Base-by-base conservation (phyloP, 2,797 vertebrate species). In the Pipistrellus kuhlii region DNA sequence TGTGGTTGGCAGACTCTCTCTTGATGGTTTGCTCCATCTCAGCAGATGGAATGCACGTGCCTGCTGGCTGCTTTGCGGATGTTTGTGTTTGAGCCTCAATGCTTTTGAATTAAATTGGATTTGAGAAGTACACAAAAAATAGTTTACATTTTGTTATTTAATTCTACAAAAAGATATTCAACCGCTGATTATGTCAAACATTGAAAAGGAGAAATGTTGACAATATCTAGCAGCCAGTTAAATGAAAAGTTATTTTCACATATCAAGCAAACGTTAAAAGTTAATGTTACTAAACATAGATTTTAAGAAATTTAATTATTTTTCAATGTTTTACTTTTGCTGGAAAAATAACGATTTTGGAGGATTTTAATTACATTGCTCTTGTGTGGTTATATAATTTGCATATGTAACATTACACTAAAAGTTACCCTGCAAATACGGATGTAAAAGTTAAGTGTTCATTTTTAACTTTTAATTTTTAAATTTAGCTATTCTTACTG, bases 401-500 rank as follows among this genome's bases (percentile, higher is more conserved):
- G 30, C 55, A 82, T 41, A 46, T 68, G 15, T 69, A 75, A 77
- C 35, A 59, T 66, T 73, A 88, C 51, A 57, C 80, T 62, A 64
- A 53, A 76, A 72, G 53, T 76, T 95, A 27, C 75, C 85, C 25
- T 69, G 35, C 30, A 78, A 81, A 84, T 83, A 82, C 14, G n/a
- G 14, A 73, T 68, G 59, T 66, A 85, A 73, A 91, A 48, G 32
- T 88, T 90, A 57, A 64, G 53, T 86, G 25, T 23, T 71, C 73
- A 85, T 48, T 68, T 91, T 91, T 95, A 77, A 71, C 21, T 88
- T 93, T 62, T 75, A 48, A 48, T 68, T 32, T 92, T 88, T 81
- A 64, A 88, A 76, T 81, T 69, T 57, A 69, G 20, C 85, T n/a
- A 87, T 84, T 94, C 53, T 71, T 77, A 86, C 17, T 12, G 87